Evolutionary conservation across 2,113 vertebrate species (phyloP).

Genomic region (Carassius auratus): DNA sequence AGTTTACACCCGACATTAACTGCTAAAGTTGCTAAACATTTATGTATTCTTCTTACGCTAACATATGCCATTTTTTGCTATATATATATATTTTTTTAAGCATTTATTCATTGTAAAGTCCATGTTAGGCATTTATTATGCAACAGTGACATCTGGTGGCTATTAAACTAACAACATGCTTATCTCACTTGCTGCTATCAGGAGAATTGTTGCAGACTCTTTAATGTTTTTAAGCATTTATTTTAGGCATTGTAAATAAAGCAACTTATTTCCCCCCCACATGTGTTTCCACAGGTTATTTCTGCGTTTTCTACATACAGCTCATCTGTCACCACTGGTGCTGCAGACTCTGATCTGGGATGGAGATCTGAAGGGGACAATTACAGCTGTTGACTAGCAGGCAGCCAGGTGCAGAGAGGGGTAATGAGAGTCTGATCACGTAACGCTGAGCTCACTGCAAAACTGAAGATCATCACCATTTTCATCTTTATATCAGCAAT

Average conservation of each 20-base stretch:
- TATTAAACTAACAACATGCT: not conserved
- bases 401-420: slow-evolving; percentile 29
- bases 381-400: slow-evolving; percentile 27
- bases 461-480: not conserved
- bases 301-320: not conserved
- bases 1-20: not conserved
- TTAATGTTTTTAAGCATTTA: too few relatives aligned
- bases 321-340: not conserved
- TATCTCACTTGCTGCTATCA: not conserved
- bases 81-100: not conserved
- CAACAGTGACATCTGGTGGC: not conserved
- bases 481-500: not conserved
- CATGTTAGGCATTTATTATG: not conserved
- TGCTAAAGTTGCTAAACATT: not conserved
- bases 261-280: not conserved
- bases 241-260: not conserved
- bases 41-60: not conserved
- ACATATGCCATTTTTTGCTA: not conserved
- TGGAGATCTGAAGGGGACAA: slow-evolving; percentile 27
- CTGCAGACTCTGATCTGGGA: slow-evolving; percentile 15
- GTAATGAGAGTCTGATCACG: slow-evolving; percentile 66
- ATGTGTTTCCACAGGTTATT: not conserved
- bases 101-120: not conserved
- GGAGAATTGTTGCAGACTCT: not conserved
- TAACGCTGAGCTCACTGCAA: slow-evolving; percentile 33